Evolutionary conservation across 2,797 vertebrate species (phyloP).

Genomic region (Mus spretus): DNA sequence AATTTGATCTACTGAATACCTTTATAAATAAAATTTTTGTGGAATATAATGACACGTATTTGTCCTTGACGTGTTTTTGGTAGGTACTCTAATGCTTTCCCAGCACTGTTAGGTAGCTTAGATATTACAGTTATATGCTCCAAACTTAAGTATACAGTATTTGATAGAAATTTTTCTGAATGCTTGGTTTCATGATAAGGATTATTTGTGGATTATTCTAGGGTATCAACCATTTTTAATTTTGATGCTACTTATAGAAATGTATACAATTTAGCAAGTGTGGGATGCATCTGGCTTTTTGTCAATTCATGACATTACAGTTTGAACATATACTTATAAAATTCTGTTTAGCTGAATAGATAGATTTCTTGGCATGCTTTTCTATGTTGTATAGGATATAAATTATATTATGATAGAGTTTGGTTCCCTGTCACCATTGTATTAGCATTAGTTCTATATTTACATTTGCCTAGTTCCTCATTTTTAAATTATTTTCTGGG

Average conservation of each 20-base stretch:
- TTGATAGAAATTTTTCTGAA: not conserved
- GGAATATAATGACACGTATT: not conserved
- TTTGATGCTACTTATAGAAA: not conserved
- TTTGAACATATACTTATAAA: conserved; percentile 40
- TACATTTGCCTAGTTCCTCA: not conserved
- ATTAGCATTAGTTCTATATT: conserved; percentile 15
- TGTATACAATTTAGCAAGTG: not conserved
- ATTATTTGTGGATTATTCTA: not conserved
- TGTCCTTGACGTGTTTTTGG: not conserved
- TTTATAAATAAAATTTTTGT: conserved; percentile 23
- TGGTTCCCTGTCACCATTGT: not conserved
- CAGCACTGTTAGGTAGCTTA: not conserved
- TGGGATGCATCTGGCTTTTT: not conserved
- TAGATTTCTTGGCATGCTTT: conserved; percentile 1
- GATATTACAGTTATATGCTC: not conserved
- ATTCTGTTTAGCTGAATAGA: not conserved
- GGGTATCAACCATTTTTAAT: conserved; percentile 5
- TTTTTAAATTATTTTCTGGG: conserved; percentile 14
- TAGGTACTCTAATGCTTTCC: not conserved
- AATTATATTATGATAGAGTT: not conserved
- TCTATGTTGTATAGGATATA: not conserved
- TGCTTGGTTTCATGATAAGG: not conserved
- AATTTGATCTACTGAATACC: not conserved
- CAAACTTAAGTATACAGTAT: not conserved
- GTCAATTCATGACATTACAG: not conserved